Evolutionary conservation across 2,113 vertebrate genomes (phyloP).

Genomic region (Pelecanoides urinatrix): DNA sequence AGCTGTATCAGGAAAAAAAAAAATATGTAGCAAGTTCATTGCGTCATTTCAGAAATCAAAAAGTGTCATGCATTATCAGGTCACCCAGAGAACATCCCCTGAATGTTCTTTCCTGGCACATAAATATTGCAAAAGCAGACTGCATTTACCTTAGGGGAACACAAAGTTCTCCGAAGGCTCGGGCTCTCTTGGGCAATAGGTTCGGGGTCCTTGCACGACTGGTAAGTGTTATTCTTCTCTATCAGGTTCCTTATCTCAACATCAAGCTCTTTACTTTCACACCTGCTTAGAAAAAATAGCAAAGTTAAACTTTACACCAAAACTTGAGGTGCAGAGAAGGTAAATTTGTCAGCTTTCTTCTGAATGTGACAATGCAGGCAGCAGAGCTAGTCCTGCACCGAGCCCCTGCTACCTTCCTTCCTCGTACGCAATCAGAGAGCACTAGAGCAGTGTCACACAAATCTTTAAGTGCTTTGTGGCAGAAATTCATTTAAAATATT

Average conservation of each 20-base stretch:
- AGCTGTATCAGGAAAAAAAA: neutral
- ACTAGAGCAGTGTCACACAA: neutral
- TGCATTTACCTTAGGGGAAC: constrained; percentile 60
- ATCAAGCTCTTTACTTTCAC: constrained; percentile 75
- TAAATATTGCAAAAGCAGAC: neutral
- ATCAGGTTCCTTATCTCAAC: constrained; percentile 68
- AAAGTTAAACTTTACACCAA: neutral
- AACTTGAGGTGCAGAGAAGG: neutral
- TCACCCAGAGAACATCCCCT: neutral
- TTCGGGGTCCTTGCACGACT: neutral
- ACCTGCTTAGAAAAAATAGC: constrained; percentile 56
- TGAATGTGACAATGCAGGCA: neutral
- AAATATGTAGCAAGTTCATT: neutral
- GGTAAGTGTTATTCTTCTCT: constrained; percentile 7
- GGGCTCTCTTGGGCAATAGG: neutral
- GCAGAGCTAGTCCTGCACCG: neutral
- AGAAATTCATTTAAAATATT: neutral
- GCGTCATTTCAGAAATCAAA: constrained; percentile 4
- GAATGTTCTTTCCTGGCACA: neutral
- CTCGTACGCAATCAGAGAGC: neutral
- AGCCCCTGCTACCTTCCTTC: neutral
- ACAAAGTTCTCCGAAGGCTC: neutral
- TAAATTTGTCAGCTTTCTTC: neutral
- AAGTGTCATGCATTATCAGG: neutral
- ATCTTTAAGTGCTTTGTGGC: neutral